Evolutionary conservation across 2,888 invertebrate genomes (phyloP).

Genomic region (Mimachlamys varia): DNA sequence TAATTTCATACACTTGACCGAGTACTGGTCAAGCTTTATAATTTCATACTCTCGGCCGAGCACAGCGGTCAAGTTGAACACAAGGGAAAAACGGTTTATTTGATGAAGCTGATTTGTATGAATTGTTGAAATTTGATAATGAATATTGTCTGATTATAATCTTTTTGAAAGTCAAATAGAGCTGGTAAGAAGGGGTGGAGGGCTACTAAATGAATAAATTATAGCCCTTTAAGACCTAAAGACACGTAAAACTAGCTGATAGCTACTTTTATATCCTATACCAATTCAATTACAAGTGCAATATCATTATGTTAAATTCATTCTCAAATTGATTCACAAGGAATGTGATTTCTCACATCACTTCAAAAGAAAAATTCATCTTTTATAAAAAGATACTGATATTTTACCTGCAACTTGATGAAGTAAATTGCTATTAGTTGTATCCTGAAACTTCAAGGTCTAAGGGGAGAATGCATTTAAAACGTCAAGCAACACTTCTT

Average conservation of each 20-base stretch:
- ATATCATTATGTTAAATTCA: background rate
- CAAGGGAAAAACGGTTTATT: background rate
- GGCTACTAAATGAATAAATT: background rate
- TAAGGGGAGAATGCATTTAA: no score
- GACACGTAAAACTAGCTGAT: background rate
- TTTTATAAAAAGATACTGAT: no score
- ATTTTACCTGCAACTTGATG: no score
- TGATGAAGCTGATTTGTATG: background rate
- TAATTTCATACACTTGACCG: background rate
- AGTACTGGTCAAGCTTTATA: slow-evolving; percentile 3
- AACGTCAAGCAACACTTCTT: no score
- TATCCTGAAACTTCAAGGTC: no score
- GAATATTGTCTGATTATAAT: background rate
- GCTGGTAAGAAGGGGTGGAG: background rate
- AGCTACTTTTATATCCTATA: background rate
- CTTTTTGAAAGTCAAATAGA: background rate
- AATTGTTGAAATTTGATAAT: background rate
- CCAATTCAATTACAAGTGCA: background rate
- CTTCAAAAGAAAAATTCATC: no score
- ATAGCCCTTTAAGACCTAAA: background rate
- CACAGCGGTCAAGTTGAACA: background rate
- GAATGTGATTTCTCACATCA: no score
- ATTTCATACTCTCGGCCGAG: background rate
- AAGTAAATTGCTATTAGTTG: no score
- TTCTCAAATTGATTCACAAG: no score